A percentile compares a stretch with the other conserved stretches of the same genome.
phyloP scores from a whole-genome alignment of 2,888 invertebrate species.

The Trachelus troglodyta region DNA sequence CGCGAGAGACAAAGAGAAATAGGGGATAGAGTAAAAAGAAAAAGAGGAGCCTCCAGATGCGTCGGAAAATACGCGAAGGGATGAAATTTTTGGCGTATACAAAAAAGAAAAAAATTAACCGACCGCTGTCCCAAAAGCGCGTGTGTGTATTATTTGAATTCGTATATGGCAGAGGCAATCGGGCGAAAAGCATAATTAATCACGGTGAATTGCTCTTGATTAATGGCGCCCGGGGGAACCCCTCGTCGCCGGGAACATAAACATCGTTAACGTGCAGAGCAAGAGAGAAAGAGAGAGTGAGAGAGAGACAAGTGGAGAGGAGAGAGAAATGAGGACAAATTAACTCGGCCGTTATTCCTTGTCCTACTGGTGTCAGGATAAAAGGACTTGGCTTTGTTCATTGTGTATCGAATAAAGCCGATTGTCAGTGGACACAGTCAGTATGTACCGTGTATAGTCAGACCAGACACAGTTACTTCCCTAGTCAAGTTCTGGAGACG shows the following conservation, averaged over 20 bases:
- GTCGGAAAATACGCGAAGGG: neutral
- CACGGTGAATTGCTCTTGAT: conserved; percentile 57
- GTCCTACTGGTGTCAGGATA: neutral
- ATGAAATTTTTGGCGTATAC: neutral
- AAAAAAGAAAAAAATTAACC: neutral
- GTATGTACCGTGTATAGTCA: neutral
- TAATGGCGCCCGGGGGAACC: conserved; percentile 45
- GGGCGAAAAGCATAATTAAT: conserved; percentile 59
- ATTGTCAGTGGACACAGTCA: neutral
- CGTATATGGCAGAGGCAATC: conserved; percentile 49
- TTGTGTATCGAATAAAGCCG: neutral
- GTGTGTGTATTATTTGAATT: neutral
- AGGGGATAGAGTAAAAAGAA: conserved; percentile 16
- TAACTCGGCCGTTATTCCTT: neutral
- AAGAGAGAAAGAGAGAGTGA: neutral
- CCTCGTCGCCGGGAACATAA: conserved; percentile 39
- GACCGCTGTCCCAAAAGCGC: neutral
- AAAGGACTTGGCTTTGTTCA: neutral
- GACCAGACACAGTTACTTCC: neutral
- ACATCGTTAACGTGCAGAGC: conserved; percentile 42
- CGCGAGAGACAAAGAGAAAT: conserved; percentile 14
- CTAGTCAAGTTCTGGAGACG: neutral
- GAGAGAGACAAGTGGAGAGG: neutral
- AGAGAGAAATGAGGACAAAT: conserved; percentile 1
- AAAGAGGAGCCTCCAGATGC: conserved; percentile 15